Percentiles rank a stretch among this genome's conserved stretches.
Evolutionary conservation across 1,140 invertebrate species (phyloP).

Genomic region (Ladona fulva): DNA sequence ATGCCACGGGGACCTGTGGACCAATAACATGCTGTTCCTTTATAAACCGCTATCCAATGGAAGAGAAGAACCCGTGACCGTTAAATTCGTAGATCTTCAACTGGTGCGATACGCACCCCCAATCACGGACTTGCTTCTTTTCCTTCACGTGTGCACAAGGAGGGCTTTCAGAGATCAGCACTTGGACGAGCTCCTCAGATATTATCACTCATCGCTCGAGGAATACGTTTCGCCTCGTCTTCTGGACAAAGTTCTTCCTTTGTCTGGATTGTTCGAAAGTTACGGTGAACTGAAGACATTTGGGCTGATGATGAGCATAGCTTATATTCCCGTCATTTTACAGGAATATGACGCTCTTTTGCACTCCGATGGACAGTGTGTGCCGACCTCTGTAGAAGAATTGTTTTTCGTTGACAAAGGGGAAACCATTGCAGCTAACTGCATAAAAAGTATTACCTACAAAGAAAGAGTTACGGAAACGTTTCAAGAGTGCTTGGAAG

Average conservation of each 20-base stretch:
- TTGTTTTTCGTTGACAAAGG: background rate
- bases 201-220: background rate
- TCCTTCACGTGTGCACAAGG: background rate
- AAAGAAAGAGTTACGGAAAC: background rate
- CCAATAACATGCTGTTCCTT: constrained; percentile 49
- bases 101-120: background rate
- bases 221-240: background rate
- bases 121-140: background rate
- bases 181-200: background rate
- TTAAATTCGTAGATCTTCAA: constrained; percentile 14
- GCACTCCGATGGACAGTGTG: background rate
- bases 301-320: background rate
- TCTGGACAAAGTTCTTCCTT: background rate
- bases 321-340: background rate
- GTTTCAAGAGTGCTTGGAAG: background rate
- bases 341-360: background rate
- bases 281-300: background rate
- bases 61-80: background rate
- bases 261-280: background rate
- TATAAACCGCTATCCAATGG: background rate
- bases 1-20: constrained; percentile 51
- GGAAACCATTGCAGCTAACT: background rate
- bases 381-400: background rate
- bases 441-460: background rate
- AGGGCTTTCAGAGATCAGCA: background rate